Base-by-base conservation (phyloP, 2,888 invertebrate genomes). In the Muschampia plurimacula region DNA sequence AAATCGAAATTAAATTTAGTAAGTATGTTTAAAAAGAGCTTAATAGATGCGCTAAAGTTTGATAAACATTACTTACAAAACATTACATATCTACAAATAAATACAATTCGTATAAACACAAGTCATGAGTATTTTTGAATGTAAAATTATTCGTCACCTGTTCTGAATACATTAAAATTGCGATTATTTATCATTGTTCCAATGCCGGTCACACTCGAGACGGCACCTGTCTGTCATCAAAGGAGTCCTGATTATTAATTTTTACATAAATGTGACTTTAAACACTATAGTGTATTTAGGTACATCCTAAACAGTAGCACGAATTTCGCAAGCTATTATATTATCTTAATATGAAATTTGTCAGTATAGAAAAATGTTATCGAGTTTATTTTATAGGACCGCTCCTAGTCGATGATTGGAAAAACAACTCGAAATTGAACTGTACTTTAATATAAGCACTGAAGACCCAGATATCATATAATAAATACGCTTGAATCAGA, bases 221-320 rank as follows among this genome's bases (percentile, higher is more conserved):
- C 22, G 22, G 15, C 65, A 59, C 70, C 59, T 63, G 69, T 44
- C 13, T 41, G 70, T 65, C 70, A 57, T 69, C 32, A 65, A 32
- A 41, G 52, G 28, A 28, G 52, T 13, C 52, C 39, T 55, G 39
- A 64, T 69, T 55, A 64, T 49, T 44, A 36, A 65, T 49, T 70
- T 59, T 59, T 57, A 36, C 46, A 65, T 46, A 70, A 65, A 70
- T 70, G 59, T 13, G 65, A 59, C 22, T 70, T 70, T 59, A 59
- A 59, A 57, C 44, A 59, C 44, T 65, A 55, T 2, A 22, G 22
- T 22, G 15, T 22, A 55, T 22, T 9, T 7, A n/a, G n/a, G n/a
- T n/a, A 55, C 55, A 9, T 55, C 55, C 9, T 15, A 22, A 57
- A 5, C 28, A 57, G 12, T 12, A 28, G 28, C 12, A 2, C 4